A percentile compares a stretch with the other conserved stretches of the same genome.
Evolutionary conservation across 2,888 invertebrate species (phyloP).

Genomic region (Lathronympha strigana): DNA sequence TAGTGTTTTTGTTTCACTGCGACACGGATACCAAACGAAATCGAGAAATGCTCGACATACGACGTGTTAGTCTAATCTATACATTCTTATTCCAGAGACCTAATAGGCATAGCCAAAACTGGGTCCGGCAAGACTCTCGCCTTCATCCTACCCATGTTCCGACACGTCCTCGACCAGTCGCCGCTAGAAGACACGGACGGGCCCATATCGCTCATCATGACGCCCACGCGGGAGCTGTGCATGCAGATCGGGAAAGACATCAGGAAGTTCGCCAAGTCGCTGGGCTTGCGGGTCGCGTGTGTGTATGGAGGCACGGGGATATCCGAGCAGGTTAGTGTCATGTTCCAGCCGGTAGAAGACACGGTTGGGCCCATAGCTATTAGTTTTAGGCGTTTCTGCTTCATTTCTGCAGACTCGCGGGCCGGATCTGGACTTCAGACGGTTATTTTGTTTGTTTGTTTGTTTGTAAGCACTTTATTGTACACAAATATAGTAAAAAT

Average conservation of each 20-base stretch:
- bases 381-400: no score
- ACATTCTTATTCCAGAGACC: slow-evolving; percentile 81
- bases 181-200: slow-evolving; percentile 98
- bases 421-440: no score
- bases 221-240: slow-evolving; percentile 98
- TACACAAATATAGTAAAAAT: no score
- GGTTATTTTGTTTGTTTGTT: no score
- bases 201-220: slow-evolving; percentile 98
- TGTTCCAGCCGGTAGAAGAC: neutral
- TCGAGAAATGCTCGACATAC: no score
- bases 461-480: no score
- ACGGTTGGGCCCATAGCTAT: no score
- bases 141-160: slow-evolving; percentile 98
- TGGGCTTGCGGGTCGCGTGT: slow-evolving; percentile 95
- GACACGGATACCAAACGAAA: no score
- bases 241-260: slow-evolving; percentile 99
- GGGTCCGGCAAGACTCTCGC: slow-evolving; percentile 99
- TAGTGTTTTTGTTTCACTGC: no score
- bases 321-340: slow-evolving; percentile 88
- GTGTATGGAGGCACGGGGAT: slow-evolving; percentile 99
- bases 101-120: slow-evolving; percentile 99
- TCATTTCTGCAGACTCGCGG: no score
- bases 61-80: no score
- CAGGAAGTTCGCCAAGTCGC: slow-evolving; percentile 95
- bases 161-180: slow-evolving; percentile 97